phyloP scores from a whole-genome alignment of 2,113 vertebrate genomes.

The Pollachius pollachius region DNA sequence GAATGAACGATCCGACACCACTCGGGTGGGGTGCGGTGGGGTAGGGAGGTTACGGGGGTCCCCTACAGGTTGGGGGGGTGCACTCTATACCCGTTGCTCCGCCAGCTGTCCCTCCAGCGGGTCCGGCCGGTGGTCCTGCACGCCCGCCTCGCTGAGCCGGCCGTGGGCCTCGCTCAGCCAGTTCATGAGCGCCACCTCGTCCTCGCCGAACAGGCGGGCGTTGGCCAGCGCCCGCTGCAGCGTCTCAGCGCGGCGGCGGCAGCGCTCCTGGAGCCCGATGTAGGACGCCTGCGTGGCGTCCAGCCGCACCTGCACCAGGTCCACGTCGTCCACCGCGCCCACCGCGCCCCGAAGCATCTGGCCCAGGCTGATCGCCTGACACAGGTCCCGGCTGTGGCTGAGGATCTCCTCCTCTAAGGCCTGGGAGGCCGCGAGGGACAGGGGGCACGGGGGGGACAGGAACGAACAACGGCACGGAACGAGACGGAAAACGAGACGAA shows the following conservation, averaged over 20 bases:
- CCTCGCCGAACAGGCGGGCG: constrained; percentile 93
- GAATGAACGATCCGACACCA: too few species aligned
- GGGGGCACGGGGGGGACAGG: too few species aligned
- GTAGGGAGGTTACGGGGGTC: neutral
- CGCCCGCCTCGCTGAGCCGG: constrained; percentile 80
- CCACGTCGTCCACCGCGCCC: constrained; percentile 93
- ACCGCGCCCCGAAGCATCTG: constrained; percentile 86
- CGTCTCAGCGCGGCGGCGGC: constrained; percentile 84
- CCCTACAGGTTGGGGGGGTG: constrained; percentile 24
- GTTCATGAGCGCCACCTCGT: constrained; percentile 95
- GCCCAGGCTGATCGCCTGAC: constrained; percentile 87
- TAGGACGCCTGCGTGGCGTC: constrained; percentile 84
- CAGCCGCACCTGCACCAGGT: constrained; percentile 90
- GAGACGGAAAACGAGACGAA: neutral
- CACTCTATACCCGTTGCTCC: constrained; percentile 87
- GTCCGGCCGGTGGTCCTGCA: constrained; percentile 81
- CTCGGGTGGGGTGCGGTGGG: too few species aligned
- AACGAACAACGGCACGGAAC: neutral
- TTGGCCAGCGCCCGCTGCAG: constrained; percentile 92
- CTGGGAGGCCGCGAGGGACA: constrained; percentile 81
- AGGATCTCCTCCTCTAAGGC: constrained; percentile 90
- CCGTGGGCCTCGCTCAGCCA: constrained; percentile 90
- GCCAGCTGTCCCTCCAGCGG: constrained; percentile 83
- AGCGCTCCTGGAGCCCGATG: constrained; percentile 91
- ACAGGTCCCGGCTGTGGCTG: constrained; percentile 87